A percentile compares a stretch with the other conserved stretches of the same genome.
Evolutionary conservation across 1,140 invertebrate species (phyloP).

Genomic region (Asbolus verrucosus): DNA sequence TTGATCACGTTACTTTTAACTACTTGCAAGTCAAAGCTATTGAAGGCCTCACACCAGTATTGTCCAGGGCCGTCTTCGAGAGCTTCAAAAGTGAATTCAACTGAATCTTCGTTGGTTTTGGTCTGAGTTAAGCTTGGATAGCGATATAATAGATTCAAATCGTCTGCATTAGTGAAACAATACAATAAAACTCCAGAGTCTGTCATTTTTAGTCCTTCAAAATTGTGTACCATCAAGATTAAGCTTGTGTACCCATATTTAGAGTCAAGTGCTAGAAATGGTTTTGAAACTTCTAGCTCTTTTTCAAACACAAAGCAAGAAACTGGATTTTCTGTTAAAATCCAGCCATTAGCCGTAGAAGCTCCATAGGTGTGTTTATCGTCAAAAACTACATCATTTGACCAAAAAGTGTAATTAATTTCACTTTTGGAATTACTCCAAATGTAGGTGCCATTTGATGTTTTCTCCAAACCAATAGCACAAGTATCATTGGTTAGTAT

Average conservation of each 20-base stretch:
- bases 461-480: constrained; percentile 6
- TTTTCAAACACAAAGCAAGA: not conserved
- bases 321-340: constrained; percentile 9
- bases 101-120: not conserved
- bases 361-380: not conserved
- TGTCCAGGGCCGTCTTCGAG: not conserved
- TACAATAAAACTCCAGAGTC: not conserved
- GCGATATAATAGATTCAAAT: not conserved
- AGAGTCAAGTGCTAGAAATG: no score
- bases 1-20: not conserved
- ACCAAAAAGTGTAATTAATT: constrained; percentile 1
- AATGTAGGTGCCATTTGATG: not conserved
- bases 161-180: not conserved
- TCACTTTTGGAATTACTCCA: not conserved
- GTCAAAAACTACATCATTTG: not conserved
- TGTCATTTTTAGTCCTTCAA: no score
- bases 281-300: not conserved
- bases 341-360: not conserved
- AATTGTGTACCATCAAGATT: no score
- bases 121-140: no score
- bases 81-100: not conserved
- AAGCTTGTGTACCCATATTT: no score
- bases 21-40: not conserved
- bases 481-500: constrained; percentile 1
- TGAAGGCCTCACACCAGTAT: constrained; percentile 18